Percentiles rank a stretch among this genome's conserved stretches.
These are phyloP conservation scores for Bubo bubo DNA, from an alignment of 2,113 vertebrate species.

Conservation along the genomic window DNA sequence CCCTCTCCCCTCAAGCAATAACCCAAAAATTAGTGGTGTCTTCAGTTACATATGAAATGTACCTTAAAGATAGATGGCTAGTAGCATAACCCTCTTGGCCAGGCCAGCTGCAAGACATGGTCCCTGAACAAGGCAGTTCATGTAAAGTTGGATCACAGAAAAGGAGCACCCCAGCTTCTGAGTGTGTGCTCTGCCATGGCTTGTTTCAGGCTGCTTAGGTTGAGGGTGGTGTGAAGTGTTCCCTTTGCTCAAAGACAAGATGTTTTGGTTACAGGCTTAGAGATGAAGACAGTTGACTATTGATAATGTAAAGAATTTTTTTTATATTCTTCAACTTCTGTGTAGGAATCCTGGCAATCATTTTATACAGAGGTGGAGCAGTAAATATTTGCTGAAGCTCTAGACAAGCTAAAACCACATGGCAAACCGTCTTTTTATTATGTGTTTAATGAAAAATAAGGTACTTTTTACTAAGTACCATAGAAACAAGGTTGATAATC, in stretches of 20 bases:
- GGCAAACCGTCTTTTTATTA: background rate
- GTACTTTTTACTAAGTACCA: background rate
- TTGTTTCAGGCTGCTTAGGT: background rate
- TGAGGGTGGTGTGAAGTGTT: background rate
- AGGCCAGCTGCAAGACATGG: background rate
- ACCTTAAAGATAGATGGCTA: background rate
- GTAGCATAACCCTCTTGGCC: background rate
- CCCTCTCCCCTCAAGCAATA: background rate
- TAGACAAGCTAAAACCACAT: background rate
- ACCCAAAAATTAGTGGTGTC: background rate
- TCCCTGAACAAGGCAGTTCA: background rate
- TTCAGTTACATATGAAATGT: background rate
- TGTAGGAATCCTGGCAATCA: background rate
- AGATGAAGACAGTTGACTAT: background rate
- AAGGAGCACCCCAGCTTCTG: background rate
- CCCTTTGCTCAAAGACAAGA: background rate
- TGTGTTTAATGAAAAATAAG: background rate
- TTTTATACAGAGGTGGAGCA: background rate
- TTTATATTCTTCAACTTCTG: background rate
- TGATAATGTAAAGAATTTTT: background rate
- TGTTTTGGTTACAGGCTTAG: background rate
- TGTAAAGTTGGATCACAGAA: background rate
- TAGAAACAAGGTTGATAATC: background rate
- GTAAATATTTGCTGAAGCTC: background rate
- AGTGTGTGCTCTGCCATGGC: accelerated